Conservation (phyloP, 2,113 vertebrate genomes). For the Tachuris rubrigastra region DNA sequence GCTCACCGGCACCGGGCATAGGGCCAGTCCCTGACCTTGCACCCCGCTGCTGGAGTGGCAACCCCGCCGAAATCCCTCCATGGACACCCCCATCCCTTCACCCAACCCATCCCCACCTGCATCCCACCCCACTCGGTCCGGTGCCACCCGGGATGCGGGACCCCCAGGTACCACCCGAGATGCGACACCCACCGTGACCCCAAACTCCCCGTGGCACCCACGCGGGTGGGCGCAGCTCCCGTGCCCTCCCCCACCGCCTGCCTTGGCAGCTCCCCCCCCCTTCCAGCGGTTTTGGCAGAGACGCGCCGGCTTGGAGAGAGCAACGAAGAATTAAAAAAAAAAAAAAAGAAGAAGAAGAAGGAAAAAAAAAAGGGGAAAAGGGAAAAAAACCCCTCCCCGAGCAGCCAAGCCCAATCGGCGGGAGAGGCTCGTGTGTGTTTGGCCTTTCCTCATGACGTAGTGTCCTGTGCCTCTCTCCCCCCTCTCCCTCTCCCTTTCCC, state of each 20-base stretch:
- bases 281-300: conserved; percentile 39
- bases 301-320: conserved; percentile 77
- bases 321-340: conserved; percentile 54
- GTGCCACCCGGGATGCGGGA: background rate
- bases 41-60: background rate
- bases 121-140: background rate
- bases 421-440: conserved; percentile 72
- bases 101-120: background rate
- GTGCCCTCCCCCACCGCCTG: background rate
- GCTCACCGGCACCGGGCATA: background rate
- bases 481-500: conserved; percentile 11
- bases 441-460: conserved; percentile 83
- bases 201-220: background rate
- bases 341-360: background rate
- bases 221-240: conserved; percentile 50
- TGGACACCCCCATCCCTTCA: background rate
- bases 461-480: conserved; percentile 71
- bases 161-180: background rate
- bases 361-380: background rate
- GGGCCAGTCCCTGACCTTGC: background rate
- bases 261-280: conserved; percentile 45
- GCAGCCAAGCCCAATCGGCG: conserved; percentile 74
- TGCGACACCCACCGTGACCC: background rate
- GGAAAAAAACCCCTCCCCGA: background rate
- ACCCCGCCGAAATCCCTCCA: background rate